These are phyloP conservation scores for Chelon labrosus DNA, from an alignment of 2,797 vertebrate species.

Conservation along the genomic window DNA sequence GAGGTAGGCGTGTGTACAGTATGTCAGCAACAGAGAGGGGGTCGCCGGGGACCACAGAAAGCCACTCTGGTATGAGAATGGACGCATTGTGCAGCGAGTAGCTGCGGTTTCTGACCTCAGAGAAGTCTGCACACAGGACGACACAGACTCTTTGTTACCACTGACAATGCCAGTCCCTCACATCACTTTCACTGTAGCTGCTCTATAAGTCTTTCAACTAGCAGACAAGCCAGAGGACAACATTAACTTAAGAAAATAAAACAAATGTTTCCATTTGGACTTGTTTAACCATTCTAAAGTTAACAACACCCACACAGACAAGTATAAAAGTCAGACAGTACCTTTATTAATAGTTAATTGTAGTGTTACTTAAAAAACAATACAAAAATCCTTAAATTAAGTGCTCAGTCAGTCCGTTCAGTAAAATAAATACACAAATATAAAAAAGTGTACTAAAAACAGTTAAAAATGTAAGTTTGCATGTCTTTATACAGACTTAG, in stretches of 20 bases:
- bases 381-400: conserved; percentile 63
- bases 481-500: conserved; percentile 50
- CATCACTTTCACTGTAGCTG: conserved; percentile 69
- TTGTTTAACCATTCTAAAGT: background rate
- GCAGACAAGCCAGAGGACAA: conserved; percentile 9
- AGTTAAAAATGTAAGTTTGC: conserved; percentile 58
- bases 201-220: conserved; percentile 9
- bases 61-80: conserved; percentile 63
- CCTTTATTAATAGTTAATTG: conserved; percentile 73
- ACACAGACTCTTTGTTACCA: conserved; percentile 89
- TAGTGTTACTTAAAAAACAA: conserved; percentile 71
- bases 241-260: conserved; percentile 8
- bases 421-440: conserved; percentile 72
- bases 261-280: background rate
- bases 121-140: conserved; percentile 84
- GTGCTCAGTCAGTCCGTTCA: conserved; percentile 57
- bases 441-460: conserved; percentile 69
- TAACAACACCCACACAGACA: background rate
- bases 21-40: conserved; percentile 3
- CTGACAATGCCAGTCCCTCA: conserved; percentile 82
- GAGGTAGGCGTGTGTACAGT: background rate
- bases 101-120: conserved; percentile 84
- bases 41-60: conserved; percentile 40
- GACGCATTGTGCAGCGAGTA: conserved; percentile 56
- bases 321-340: conserved; percentile 38